These are phyloP conservation scores for Pharmacophagus antenor DNA, from an alignment of 2,888 invertebrate species.

Conservation along the genomic window DNA sequence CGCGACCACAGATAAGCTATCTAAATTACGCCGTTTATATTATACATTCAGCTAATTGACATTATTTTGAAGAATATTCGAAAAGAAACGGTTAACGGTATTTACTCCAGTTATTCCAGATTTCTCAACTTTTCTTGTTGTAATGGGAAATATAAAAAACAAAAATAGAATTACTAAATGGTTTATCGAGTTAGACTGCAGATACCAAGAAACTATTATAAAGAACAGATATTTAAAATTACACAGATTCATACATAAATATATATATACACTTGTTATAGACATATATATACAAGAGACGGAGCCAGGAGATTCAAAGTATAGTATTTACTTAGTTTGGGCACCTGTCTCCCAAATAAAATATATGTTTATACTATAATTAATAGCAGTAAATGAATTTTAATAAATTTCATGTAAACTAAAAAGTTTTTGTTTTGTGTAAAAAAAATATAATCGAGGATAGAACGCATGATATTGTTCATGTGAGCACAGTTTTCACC, in stretches of 20 bases:
- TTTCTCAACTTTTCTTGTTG: conserved; percentile 47
- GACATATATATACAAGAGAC: no score
- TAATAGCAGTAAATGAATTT: conserved; percentile 27
- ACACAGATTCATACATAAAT: no score
- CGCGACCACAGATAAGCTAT: conserved; percentile 59
- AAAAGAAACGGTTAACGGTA: conserved; percentile 39
- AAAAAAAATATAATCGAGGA: neutral
- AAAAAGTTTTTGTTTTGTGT: neutral
- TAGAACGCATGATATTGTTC: neutral
- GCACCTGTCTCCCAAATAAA: no score
- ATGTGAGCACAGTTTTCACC: conserved; percentile 53
- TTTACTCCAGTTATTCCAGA: conserved; percentile 52
- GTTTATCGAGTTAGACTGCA: no score
- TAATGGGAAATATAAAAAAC: no score
- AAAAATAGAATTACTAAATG: no score
- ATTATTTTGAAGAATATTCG: neutral
- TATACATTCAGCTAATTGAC: conserved; percentile 20
- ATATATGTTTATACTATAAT: no score
- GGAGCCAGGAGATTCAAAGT: no score
- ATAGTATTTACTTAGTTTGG: no score
- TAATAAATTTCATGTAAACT: neutral
- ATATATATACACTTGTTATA: no score
- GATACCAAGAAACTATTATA: no score
- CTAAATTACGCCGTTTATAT: conserved; percentile 36
- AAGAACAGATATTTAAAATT: no score